Evolutionary conservation across 2,888 invertebrate species (phyloP).

Genomic region (Stenichneumon culpator): DNA sequence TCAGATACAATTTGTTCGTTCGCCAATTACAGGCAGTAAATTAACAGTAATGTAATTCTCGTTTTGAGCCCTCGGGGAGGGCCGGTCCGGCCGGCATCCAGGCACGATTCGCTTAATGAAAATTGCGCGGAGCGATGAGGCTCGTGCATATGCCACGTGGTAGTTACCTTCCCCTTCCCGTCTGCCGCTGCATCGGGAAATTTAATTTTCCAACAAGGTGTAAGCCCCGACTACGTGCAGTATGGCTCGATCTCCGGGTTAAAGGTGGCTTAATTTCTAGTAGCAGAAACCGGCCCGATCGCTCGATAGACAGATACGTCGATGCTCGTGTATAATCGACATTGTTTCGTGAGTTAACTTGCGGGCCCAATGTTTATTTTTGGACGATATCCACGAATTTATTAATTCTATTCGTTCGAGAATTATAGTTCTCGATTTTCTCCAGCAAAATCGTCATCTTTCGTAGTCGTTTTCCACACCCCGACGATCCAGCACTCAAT

Average conservation of each 20-base stretch:
- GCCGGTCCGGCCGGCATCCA: conserved; percentile 19
- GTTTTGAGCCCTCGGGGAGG: conserved; percentile 45
- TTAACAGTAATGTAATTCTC: conserved; percentile 66
- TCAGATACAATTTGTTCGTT: conserved; percentile 68
- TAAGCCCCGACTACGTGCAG: conserved; percentile 65
- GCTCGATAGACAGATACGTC: conserved; percentile 15
- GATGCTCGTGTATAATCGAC: background rate
- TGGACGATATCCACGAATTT: background rate
- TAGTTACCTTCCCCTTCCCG: conserved; percentile 4
- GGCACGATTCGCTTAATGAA: conserved; percentile 67
- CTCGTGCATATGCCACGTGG: conserved; percentile 64
- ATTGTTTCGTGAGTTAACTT: conserved; percentile 1
- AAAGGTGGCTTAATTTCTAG: conserved; percentile 60
- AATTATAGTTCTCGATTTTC: background rate
- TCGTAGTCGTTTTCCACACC: too few species aligned
- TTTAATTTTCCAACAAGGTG: conserved; percentile 67
- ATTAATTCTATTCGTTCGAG: background rate
- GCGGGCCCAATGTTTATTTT: background rate
- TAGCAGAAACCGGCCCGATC: conserved; percentile 30
- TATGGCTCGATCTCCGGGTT: conserved; percentile 48
- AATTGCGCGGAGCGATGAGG: conserved; percentile 65
- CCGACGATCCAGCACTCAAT: too few species aligned
- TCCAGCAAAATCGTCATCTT: too few species aligned
- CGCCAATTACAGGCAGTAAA: conserved; percentile 67
- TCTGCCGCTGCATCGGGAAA: conserved; percentile 35